Conservation (phyloP, 2,113 vertebrate species). For the Morone chrysops region DNA sequence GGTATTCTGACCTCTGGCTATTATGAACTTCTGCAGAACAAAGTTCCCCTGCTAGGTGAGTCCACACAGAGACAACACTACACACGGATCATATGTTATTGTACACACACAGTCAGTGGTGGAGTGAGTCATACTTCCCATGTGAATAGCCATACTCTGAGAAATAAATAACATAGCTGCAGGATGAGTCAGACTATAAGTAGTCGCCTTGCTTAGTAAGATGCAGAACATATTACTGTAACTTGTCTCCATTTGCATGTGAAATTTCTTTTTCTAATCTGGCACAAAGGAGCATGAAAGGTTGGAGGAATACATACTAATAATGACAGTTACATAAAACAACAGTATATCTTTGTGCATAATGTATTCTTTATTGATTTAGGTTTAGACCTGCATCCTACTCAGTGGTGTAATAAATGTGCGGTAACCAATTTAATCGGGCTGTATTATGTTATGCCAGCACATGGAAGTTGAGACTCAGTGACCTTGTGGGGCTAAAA, state of each 20-base stretch:
- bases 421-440: slow-evolving; percentile 25
- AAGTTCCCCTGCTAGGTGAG: slow-evolving; percentile 98
- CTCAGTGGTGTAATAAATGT: slow-evolving; percentile 12
- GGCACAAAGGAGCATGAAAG: background rate
- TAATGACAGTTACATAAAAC: background rate
- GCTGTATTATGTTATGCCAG: slow-evolving; percentile 1
- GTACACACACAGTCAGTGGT: slow-evolving; percentile 22
- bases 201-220: background rate
- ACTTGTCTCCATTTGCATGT: background rate
- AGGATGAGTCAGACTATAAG: slow-evolving; percentile 66
- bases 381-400: background rate
- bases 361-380: background rate
- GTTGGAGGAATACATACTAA: background rate
- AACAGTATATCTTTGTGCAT: no score
- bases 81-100: background rate
- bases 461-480: slow-evolving; percentile 1
- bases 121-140: slow-evolving; percentile 21
- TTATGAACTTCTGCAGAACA: slow-evolving; percentile 97
- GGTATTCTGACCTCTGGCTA: slow-evolving; percentile 97
- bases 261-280: background rate
- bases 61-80: background rate
- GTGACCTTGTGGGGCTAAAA: background rate
- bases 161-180: slow-evolving; percentile 56
- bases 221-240: background rate
- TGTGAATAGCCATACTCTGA: slow-evolving; percentile 8